phyloP scores from a whole-genome alignment of 2,888 invertebrate genomes.

The Copidosoma aretas region DNA sequence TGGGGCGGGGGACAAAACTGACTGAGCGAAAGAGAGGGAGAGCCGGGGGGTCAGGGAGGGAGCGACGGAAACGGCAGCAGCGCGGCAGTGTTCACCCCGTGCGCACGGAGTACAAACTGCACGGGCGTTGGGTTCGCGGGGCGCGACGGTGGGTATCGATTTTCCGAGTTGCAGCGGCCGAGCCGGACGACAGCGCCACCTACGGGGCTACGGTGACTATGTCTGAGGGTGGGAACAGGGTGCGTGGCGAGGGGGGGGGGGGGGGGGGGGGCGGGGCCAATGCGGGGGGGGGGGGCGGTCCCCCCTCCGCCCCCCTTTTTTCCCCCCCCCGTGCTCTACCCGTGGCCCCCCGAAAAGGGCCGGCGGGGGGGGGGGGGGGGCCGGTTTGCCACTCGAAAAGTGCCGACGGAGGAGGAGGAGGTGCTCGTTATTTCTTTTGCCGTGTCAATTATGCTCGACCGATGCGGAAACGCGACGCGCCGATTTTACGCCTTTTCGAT shows the following conservation, averaged over 20 bases:
- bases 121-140: conserved; percentile 52
- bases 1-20: not conserved
- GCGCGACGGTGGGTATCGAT: conserved; percentile 60
- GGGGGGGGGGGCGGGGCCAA: not conserved
- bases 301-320: not conserved
- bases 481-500: not conserved
- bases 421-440: conserved; percentile 19
- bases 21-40: not conserved
- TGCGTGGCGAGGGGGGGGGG: not conserved
- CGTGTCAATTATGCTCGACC: conserved; percentile 11
- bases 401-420: not conserved
- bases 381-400: not conserved
- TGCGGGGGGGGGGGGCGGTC: not conserved
- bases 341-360: no score
- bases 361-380: no score
- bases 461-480: not conserved
- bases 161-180: conserved; percentile 44
- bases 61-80: conserved; percentile 33
- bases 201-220: not conserved
- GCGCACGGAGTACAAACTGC: conserved; percentile 60
- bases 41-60: not conserved
- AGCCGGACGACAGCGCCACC: conserved; percentile 28
- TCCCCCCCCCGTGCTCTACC: not conserved
- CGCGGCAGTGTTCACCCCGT: conserved; percentile 58
- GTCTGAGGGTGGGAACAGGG: no score